These are phyloP conservation scores for Aphrophora alni DNA, from an alignment of 2,888 invertebrate genomes.

Conservation along the genomic window DNA sequence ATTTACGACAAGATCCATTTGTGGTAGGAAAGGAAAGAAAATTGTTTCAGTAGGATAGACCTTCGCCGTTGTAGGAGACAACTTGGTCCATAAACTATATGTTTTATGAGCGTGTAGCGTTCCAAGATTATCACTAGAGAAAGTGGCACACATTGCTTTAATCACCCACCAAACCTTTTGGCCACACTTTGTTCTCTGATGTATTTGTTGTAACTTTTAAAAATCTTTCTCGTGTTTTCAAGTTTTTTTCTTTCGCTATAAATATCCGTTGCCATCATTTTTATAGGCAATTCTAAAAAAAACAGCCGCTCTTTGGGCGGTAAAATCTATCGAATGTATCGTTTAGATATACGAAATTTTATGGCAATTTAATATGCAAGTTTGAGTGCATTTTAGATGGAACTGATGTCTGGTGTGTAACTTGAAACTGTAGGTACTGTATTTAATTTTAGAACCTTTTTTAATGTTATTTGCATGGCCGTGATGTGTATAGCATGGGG, in stretches of 20 bases:
- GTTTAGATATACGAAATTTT: background rate
- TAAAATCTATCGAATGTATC: background rate
- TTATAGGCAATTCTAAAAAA: background rate
- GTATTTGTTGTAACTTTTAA: constrained; percentile 35
- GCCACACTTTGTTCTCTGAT: too few species aligned
- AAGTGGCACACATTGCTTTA: background rate
- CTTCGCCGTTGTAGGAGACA: background rate
- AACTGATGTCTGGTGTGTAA: too few species aligned
- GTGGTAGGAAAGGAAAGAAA: background rate
- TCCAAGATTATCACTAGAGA: background rate
- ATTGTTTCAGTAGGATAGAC: background rate
- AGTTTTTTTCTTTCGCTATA: constrained; percentile 27
- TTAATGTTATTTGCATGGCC: too few species aligned
- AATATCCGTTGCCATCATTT: background rate
- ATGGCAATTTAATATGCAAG: background rate
- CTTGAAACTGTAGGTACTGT: too few species aligned
- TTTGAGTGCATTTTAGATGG: background rate
- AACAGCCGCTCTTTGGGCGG: background rate
- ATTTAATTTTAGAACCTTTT: too few species aligned
- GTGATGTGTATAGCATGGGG: too few species aligned
- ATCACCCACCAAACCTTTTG: background rate
- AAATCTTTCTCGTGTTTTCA: constrained; percentile 37
- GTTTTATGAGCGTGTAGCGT: background rate
- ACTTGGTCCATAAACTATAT: background rate
- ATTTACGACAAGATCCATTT: background rate